These are phyloP conservation scores for Porites rus DNA, from an alignment of 92 coral and sea anemone species.

Conservation along the genomic window DNA sequence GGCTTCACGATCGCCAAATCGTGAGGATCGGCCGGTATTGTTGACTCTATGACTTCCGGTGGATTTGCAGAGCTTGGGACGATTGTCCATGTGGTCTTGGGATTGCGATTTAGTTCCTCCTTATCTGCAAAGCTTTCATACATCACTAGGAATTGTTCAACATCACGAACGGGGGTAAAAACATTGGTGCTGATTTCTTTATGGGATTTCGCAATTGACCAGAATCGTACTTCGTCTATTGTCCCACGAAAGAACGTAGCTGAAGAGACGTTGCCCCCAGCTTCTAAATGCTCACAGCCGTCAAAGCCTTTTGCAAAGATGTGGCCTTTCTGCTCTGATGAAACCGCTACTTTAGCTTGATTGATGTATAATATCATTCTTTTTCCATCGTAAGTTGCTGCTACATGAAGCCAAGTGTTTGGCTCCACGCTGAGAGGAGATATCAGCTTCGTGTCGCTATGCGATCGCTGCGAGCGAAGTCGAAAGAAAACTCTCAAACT, in stretches of 20 bases:
- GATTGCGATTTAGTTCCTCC: constrained; percentile 30
- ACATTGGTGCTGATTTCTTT: constrained; percentile 74
- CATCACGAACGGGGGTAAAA: constrained; percentile 54
- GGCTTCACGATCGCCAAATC: constrained; percentile 89
- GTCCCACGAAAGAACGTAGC: constrained; percentile 83
- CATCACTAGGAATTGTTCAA: constrained; percentile 43
- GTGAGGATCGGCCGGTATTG: constrained; percentile 93
- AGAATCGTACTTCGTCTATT: constrained; percentile 90
- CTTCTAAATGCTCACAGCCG: constrained; percentile 85
- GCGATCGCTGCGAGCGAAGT: constrained; percentile 86
- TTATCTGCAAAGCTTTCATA: constrained; percentile 75
- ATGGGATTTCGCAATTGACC: constrained; percentile 93
- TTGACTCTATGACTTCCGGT: constrained; percentile 84
- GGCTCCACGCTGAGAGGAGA: constrained; percentile 87
- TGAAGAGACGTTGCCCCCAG: constrained; percentile 86
- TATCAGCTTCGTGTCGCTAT: constrained; percentile 64
- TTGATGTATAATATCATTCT: constrained; percentile 91
- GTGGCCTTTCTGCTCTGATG: constrained; percentile 89
- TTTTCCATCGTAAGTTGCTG: constrained; percentile 91
- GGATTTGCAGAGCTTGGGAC: constrained; percentile 35
- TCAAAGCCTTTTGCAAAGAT: constrained; percentile 83
- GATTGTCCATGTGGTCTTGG: constrained; percentile 72
- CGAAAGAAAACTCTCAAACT: constrained; percentile 88
- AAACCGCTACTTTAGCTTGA: constrained; percentile 94
- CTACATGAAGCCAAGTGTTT: constrained; percentile 91